Percentiles rank a stretch among this genome's conserved stretches.
Evolutionary conservation across 2,797 vertebrate genomes (phyloP).

Genomic region (Gila robusta): DNA sequence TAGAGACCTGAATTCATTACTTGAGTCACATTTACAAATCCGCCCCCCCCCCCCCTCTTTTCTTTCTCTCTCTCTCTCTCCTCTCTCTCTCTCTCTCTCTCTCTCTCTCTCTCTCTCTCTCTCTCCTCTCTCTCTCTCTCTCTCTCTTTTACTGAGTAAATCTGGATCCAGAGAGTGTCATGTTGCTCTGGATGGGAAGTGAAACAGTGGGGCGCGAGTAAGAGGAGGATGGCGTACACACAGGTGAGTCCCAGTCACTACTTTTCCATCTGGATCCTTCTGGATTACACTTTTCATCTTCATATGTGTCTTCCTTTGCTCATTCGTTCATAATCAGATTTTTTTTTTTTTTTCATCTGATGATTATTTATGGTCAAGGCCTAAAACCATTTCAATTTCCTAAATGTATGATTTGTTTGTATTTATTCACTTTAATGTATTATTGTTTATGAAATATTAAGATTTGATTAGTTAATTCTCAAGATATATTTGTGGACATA

Average conservation of each 20-base stretch:
- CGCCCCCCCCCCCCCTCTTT: not conserved
- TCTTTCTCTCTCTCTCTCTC: conserved; percentile 27
- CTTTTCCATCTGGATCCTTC: not conserved
- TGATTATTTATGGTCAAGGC: conserved; percentile 9
- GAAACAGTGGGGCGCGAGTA: conserved; percentile 64
- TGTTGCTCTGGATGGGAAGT: conserved; percentile 53
- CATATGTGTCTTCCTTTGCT: not conserved
- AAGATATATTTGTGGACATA: not conserved
- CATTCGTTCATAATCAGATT: not conserved
- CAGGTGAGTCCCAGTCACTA: conserved; percentile 76
- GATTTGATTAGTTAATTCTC: not conserved
- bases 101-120: conserved; percentile 29
- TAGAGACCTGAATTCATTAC: conserved; percentile 27
- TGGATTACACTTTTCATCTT: conserved; percentile 5
- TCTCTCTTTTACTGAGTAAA: conserved; percentile 29
- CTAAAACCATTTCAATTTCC: not conserved
- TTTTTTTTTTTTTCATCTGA: too few species aligned
- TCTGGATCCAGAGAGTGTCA: conserved; percentile 64
- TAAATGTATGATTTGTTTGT: not conserved
- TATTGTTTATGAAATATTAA: not conserved
- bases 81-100: conserved; percentile 9
- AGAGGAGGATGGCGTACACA: conserved; percentile 82
- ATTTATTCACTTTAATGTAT: not conserved
- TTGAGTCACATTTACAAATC: conserved; percentile 8
- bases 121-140: conserved; percentile 14